These are phyloP conservation scores for Lissonota sp. DNA, from an alignment of 2,888 invertebrate species.

Conservation along the genomic window DNA sequence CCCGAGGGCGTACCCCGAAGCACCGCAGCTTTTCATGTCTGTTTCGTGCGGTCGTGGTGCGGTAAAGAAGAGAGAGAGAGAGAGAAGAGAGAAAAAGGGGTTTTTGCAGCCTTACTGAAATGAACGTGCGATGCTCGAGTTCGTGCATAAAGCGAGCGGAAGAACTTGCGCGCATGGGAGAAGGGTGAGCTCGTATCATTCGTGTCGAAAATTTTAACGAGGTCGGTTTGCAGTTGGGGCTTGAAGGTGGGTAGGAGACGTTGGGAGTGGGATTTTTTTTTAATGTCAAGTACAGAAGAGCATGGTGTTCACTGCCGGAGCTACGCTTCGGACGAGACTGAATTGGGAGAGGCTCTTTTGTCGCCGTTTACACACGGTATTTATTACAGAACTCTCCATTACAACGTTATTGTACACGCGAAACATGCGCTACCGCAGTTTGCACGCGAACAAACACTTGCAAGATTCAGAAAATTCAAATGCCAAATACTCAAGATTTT, in stretches of 20 bases:
- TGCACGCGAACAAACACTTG: conserved; percentile 18
- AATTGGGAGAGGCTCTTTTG: conserved; percentile 36
- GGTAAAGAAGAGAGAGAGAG: conserved; percentile 1
- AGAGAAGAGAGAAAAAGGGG: neutral
- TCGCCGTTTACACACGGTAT: conserved; percentile 31
- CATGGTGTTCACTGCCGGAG: neutral
- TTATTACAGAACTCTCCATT: conserved; percentile 24
- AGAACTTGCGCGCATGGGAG: conserved; percentile 40
- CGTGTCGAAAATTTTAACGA: conserved; percentile 59
- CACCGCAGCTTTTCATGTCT: conserved; percentile 47
- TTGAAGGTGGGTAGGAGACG: neutral
- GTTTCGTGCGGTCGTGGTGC: conserved; percentile 34
- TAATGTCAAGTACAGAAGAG: conserved; percentile 18
- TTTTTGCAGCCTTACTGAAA: conserved; percentile 36
- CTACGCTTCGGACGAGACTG: conserved; percentile 2
- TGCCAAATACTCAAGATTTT: conserved; percentile 4
- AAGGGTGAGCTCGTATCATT: conserved; percentile 44
- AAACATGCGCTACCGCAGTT: neutral
- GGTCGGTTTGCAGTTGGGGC: conserved; percentile 25
- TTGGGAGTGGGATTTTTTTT: conserved; percentile 33
- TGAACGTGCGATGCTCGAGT: conserved; percentile 44
- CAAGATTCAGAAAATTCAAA: neutral
- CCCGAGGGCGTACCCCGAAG: conserved; percentile 52
- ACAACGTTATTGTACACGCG: conserved; percentile 8
- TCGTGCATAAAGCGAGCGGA: conserved; percentile 41